These are phyloP conservation scores for Hystrix cristata DNA, from an alignment of 2,113 vertebrate genomes.

Conservation along the genomic window DNA sequence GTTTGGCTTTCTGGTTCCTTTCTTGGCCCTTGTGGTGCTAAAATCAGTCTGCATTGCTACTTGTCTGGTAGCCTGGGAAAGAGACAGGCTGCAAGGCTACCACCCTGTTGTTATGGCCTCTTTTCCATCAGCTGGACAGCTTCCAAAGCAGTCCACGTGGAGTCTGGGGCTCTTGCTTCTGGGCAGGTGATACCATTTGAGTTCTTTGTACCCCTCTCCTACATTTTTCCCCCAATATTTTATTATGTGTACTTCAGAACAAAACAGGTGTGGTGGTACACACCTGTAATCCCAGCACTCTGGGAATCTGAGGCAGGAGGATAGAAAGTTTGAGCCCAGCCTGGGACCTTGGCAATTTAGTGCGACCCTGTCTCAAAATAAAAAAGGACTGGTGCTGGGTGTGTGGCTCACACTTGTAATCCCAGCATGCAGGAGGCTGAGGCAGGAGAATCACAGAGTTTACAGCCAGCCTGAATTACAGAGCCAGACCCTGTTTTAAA, in stretches of 20 bases:
- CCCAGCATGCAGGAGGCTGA: not conserved
- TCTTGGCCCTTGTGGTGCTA: not conserved
- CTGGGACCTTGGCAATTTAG: not conserved
- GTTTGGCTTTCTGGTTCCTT: constrained; percentile 48
- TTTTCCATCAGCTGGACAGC: not conserved
- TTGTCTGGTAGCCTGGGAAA: constrained; percentile 16
- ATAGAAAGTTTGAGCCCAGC: too few relatives aligned
- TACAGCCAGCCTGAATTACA: not conserved
- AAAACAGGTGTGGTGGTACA: not conserved
- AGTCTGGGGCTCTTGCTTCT: not conserved
- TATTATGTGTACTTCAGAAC: constrained; percentile 38
- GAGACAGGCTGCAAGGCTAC: not conserved
- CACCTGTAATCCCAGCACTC: not conserved
- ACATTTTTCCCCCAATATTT: not conserved
- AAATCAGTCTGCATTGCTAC: not conserved
- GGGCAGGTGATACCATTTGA: not conserved
- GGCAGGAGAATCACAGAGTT: not conserved
- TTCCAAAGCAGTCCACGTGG: not conserved
- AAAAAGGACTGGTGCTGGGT: not conserved
- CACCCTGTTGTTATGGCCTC: not conserved
- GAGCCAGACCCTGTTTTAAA: not conserved
- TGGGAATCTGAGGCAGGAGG: too few relatives aligned
- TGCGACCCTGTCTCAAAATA: not conserved
- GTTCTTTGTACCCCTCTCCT: constrained; percentile 37
- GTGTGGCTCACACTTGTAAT: not conserved